Base-by-base conservation (phyloP, 2,888 invertebrate genomes). In the Macaria liturata region DNA sequence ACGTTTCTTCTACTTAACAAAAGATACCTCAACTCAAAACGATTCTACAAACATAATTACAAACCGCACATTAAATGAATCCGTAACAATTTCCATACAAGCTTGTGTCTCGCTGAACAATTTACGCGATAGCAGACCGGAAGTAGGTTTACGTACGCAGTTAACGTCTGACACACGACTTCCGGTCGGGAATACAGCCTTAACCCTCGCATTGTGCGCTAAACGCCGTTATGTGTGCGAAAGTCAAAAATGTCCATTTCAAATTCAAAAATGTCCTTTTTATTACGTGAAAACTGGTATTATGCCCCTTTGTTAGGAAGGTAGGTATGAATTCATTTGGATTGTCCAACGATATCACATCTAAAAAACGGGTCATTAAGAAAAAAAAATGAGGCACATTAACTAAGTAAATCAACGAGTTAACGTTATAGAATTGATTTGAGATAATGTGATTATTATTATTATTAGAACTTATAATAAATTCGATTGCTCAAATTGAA, bases 91-190 rank as follows among this genome's bases (percentile, higher is more conserved):
- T 52, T 59, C 34, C 54, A 55, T 42, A 39, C 42, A 9, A 30
- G 40, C 43, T 47, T 52, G 9, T 42, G 42, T 4, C 53, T 54
- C 48, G 64, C 57, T 67, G 69, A 70, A 74, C 77, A 75, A 77
- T 75, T 79, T 80, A 81, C 74, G 80, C 76, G 75, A 77, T 78
- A 70, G 70, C 76, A 68, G 65, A 75, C 75, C 82, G 88, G 86
- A 88, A 84, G 78, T 80, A 78, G 80, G 78, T 81, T 74, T 76
- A 81, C 81, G 83, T 82, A 80, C 79, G 81, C 80, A 76, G 83
- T 83, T 84, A 84, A 80, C 81, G 76, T 76, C 76, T 80, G 78
- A 83, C 84, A 83, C 81, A 84, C 80, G 82, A 85, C 77, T 74
- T 68, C 81, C 85, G 87, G 85, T 83, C 82, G 78, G 81, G 82